A percentile compares a stretch with the other conserved stretches of the same genome.
phyloP scores from a whole-genome alignment of 2,797 vertebrate species.

The Amniataba percoides region DNA sequence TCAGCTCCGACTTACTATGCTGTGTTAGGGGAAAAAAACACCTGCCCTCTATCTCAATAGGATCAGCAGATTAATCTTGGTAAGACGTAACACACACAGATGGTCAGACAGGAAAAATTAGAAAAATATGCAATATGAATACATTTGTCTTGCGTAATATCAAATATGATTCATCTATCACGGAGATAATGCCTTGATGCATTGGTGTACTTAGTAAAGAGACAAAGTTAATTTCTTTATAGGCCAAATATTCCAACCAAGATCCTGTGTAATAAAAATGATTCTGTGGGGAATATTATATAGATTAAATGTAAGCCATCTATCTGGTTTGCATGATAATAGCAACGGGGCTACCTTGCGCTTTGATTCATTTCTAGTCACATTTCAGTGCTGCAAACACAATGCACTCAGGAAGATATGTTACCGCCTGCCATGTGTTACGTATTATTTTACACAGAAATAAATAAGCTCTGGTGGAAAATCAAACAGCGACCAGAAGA shows the following conservation, averaged over 20 bases:
- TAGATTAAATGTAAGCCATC: slow-evolving; percentile 87
- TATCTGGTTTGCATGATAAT: slow-evolving; percentile 85
- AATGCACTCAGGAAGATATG: slow-evolving; percentile 60
- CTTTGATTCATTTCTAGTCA: slow-evolving; percentile 78
- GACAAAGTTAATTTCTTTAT: slow-evolving; percentile 91
- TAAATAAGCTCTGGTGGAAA: slow-evolving; percentile 47
- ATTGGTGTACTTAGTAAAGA: slow-evolving; percentile 89
- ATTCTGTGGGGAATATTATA: slow-evolving; percentile 85
- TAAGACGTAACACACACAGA: slow-evolving; percentile 92
- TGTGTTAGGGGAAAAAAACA: slow-evolving; percentile 86
- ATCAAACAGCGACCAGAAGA: slow-evolving; percentile 29
- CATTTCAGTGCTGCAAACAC: slow-evolving; percentile 69
- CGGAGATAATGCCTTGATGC: slow-evolving; percentile 91
- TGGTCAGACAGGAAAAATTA: slow-evolving; percentile 95
- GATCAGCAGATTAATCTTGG: slow-evolving; percentile 95
- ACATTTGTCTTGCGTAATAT: slow-evolving; percentile 91
- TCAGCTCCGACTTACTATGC: slow-evolving; percentile 87
- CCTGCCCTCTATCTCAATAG: slow-evolving; percentile 89
- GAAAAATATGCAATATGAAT: slow-evolving; percentile 95
- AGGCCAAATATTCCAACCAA: slow-evolving; percentile 85
- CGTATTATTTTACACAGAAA: slow-evolving; percentile 58
- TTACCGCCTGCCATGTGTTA: slow-evolving; percentile 53
- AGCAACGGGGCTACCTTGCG: slow-evolving; percentile 75
- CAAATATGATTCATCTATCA: slow-evolving; percentile 90
- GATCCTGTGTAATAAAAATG: slow-evolving; percentile 85